Evolutionary conservation across 2,113 vertebrate species (phyloP).

Genomic region (Arizona elegans): DNA sequence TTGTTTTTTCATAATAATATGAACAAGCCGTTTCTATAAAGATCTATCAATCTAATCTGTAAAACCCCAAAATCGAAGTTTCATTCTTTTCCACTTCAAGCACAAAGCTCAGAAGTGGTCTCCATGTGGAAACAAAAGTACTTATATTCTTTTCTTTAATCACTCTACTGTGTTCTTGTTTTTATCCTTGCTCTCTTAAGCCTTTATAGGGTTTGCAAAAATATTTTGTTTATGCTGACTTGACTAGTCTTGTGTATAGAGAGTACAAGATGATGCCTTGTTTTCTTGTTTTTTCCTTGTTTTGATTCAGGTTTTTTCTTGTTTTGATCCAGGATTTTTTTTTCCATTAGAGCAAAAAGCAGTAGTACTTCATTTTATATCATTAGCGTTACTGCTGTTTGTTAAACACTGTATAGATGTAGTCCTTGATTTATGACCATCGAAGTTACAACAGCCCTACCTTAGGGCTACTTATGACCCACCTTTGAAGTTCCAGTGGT

Average conservation of each 20-base stretch:
- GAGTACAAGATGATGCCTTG: background rate
- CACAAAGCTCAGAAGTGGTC: too few relatives aligned
- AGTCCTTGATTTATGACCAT: background rate
- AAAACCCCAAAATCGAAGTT: too few relatives aligned
- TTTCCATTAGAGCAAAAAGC: background rate
- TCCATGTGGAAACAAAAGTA: too few relatives aligned
- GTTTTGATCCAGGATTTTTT: background rate
- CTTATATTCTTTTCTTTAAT: too few relatives aligned
- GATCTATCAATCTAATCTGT: too few relatives aligned
- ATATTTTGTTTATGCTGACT: background rate
- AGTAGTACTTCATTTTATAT: background rate
- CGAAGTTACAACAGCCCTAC: background rate
- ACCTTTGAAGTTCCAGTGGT: background rate
- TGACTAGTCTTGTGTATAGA: background rate
- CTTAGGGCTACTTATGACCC: background rate
- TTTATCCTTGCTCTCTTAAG: slow-evolving; percentile 3
- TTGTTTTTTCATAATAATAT: too few relatives aligned
- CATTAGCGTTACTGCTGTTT: background rate
- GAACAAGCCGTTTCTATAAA: too few relatives aligned
- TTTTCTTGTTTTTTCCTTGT: too few relatives aligned
- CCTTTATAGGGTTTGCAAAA: slow-evolving; percentile 26
- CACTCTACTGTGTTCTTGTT: background rate
- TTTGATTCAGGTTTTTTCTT: background rate
- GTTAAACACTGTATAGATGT: background rate
- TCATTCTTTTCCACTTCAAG: too few relatives aligned